Base-by-base conservation (phyloP, 2,888 invertebrate genomes). In the Ormia ochracea region DNA sequence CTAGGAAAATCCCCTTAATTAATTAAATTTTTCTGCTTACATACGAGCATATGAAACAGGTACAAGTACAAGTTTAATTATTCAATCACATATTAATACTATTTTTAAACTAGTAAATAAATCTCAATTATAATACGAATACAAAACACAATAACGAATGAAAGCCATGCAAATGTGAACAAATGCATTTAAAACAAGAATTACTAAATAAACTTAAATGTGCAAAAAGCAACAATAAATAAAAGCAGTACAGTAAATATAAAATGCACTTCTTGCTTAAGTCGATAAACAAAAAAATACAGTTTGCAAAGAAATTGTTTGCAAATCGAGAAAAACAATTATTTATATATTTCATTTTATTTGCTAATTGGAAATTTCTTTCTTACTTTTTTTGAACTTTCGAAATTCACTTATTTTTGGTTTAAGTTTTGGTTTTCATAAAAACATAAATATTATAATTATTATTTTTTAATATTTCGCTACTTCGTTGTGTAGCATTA, bases 71-170 rank as follows among this genome's bases (percentile, higher is more conserved):
- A 70, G 59, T 70, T 38, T 45, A 68, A 56, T 21, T 38, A 38
- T 21, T 48, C 74, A 79, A 73, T 73, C 50, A 63, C 68, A 50
- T 41, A 26, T 54, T 41, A 21, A 52, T 45, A 33, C 66, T 73
- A 61, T 74, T 73, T 68, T 52, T 70, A 70, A 79, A 59, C 65
- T 17, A 70, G 79, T 79, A 75, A 79, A 75, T 79, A 79, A 79
- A 79, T 75, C 79, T 70, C 65, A 70, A 75, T 65, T 65, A 75
- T 59, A 75, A 52, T 38, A 54, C 48, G 23, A 52, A 28, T 41
- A 41, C 17, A 14, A 21, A 61, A 56, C 36, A 48, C 56, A 72
- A 72, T 14, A 58, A 43, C 23, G 26, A 66, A 58, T 48, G 1
- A 17, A 69, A 70, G 38, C 48, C 56, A 70, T 70, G 69, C 58